A percentile compares a stretch with the other conserved stretches of the same genome.
Evolutionary conservation across 2,113 vertebrate genomes (phyloP).

Genomic region (Muntiacus reevesi): DNA sequence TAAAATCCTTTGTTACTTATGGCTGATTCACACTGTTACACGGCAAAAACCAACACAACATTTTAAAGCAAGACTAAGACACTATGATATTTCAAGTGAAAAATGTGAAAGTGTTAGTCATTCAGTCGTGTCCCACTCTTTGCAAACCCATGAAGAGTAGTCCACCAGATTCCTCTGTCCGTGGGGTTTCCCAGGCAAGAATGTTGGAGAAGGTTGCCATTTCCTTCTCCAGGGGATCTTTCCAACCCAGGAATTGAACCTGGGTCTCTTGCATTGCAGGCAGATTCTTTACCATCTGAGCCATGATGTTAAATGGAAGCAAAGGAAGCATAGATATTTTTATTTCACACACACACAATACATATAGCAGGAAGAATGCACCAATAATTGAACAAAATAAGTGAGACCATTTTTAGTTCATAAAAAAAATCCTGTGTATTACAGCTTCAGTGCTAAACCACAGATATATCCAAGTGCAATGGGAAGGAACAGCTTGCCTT

Average conservation of each 20-base stretch:
- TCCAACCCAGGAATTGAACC: background rate
- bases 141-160: background rate
- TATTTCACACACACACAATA: background rate
- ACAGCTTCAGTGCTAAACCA: accelerated
- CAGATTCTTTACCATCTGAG: background rate
- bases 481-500: background rate
- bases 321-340: background rate
- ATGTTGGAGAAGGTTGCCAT: background rate
- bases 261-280: background rate
- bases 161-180: background rate
- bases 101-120: background rate
- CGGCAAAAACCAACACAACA: background rate
- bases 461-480: background rate
- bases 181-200: background rate
- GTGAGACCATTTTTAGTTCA: background rate
- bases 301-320: background rate
- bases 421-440: background rate
- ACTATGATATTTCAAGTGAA: background rate
- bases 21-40: background rate
- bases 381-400: background rate
- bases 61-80: background rate
- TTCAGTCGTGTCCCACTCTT: background rate
- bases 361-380: background rate
- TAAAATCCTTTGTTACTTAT: background rate
- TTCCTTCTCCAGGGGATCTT: background rate